Base-by-base conservation (phyloP, 2,888 invertebrate species). In the Nomada ferruginata region DNA sequence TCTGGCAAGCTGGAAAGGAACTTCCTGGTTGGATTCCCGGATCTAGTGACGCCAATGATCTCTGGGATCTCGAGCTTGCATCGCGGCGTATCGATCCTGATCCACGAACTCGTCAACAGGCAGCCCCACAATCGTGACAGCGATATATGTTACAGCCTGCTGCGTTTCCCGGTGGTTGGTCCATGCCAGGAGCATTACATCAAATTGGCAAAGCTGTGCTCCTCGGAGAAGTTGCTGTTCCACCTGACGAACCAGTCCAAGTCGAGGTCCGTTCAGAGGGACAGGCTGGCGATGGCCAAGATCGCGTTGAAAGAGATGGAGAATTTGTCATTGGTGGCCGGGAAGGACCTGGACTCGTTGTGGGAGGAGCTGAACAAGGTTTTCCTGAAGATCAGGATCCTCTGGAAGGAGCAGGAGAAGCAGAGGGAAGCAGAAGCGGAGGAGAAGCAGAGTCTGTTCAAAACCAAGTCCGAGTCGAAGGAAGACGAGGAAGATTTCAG, bases 361-460 rank as follows among this genome's bases (percentile, higher is more conserved):
- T 95, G 95, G 89, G 86, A 90, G 0, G 94, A 95, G 1, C 94
- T 96, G 60, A 94, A 95, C 76, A 92, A 93, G 0, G 94, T 96
- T 0, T 91, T 97, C 0, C 94, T 95, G 70, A 94, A 95, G 59
- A 95, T 97, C 69, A 96, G 97, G 29, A 92, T 95, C 72, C 94
- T 96, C 0, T 98, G 98, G 98, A 96, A 96, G 89, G 95, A 96
- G 76, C 97, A 97, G 87, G 96, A 97, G 89, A 95, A 95, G 66
- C 95, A 96, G 42, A 95, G 95, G 23, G 96, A 80, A 26, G 72
- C 68, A 26, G 64, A 65, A 2, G 44, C 7, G 29, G 26, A 47
- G 7, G 82, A 82, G n/a, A 69, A 80, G 18, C 18, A 79, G 26
- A 82, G 71, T 29, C 36, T 82, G 2, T 82, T 68, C 18, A 63